phyloP scores from a whole-genome alignment of 2,797 vertebrate species.

The Stomatorhinus walkeri region DNA sequence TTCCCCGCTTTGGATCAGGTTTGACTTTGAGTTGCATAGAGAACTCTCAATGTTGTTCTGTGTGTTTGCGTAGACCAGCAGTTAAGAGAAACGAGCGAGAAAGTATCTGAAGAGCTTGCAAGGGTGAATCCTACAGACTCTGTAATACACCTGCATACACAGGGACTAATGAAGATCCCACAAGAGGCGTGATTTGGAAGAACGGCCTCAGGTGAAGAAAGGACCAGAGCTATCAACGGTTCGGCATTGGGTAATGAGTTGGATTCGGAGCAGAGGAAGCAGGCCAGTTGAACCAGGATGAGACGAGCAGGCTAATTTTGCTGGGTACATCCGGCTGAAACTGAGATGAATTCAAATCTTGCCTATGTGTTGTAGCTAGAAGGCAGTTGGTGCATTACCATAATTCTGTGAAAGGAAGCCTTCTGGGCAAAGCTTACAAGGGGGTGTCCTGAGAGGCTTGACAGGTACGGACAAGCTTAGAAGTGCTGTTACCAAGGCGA shows the following conservation, averaged over 20 bases:
- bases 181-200: not conserved
- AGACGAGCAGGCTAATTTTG: not conserved
- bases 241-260: not conserved
- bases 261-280: not conserved
- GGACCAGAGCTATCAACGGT: not conserved
- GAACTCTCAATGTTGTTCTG: not conserved
- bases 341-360: not conserved
- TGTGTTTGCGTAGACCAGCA: not conserved
- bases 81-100: not conserved
- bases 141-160: not conserved
- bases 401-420: not conserved
- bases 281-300: not conserved
- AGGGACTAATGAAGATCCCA: not conserved
- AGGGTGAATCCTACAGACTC: not conserved
- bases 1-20: not conserved
- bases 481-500: not conserved
- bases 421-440: not conserved
- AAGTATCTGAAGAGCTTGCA: not conserved
- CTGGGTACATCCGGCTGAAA: not conserved
- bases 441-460: not conserved
- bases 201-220: not conserved
- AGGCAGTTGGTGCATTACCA: not conserved
- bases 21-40: not conserved
- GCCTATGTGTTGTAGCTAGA: not conserved
- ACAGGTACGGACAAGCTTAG: not conserved